Percentiles rank a stretch among this genome's conserved stretches.
Conservation (phyloP, 1,140 invertebrate genomes). For the Lasioglossum baleicum region DNA sequence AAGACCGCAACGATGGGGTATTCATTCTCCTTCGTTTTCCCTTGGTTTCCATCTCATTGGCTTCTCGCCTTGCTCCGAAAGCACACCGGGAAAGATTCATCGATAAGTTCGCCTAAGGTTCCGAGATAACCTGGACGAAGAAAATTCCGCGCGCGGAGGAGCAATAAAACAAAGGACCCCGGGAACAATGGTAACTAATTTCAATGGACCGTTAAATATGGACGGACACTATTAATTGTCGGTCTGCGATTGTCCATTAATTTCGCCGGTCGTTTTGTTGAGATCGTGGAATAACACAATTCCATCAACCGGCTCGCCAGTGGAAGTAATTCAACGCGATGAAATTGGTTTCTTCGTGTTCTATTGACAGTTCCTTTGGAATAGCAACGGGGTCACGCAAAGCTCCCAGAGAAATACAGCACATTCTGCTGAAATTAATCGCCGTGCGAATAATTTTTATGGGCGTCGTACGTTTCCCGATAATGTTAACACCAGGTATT, state of each 20-base stretch:
- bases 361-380: background rate
- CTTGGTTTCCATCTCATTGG: slow-evolving; percentile 28
- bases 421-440: too few relatives aligned
- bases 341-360: background rate
- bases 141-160: slow-evolving; percentile 17
- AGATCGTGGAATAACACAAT: slow-evolving; percentile 9
- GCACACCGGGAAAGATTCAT: slow-evolving; percentile 23
- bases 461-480: too few relatives aligned
- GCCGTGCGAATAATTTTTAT: too few relatives aligned
- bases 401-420: too few relatives aligned
- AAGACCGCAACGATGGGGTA: background rate
- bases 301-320: background rate
- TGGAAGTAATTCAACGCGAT: background rate
- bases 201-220: slow-evolving; percentile 35
- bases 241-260: slow-evolving; percentile 32
- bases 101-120: slow-evolving; percentile 18
- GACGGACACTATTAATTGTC: slow-evolving; percentile 35
- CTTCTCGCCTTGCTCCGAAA: background rate
- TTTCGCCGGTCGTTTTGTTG: slow-evolving; percentile 11
- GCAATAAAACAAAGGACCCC: slow-evolving; percentile 32
- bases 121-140: slow-evolving; percentile 3
- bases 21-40: slow-evolving; percentile 2
- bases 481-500: background rate
- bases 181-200: slow-evolving; percentile 36
- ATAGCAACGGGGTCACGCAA: background rate